Evolutionary conservation across 2,113 vertebrate genomes (phyloP).

Genomic region (Cephalopholis sonnerati): DNA sequence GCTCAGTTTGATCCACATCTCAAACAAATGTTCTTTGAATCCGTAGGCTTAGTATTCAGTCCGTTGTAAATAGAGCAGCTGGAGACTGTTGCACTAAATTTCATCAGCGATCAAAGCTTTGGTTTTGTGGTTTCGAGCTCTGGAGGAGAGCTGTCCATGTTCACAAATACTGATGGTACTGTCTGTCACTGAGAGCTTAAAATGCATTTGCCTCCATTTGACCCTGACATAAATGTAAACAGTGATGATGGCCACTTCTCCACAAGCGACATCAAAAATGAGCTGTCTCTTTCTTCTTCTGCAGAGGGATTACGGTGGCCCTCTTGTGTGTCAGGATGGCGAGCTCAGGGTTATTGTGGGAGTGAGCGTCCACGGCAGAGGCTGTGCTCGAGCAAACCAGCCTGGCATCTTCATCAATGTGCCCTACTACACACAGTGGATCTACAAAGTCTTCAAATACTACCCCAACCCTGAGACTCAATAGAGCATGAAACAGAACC

Average conservation of each 20-base stretch:
- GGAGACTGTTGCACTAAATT: slow-evolving; percentile 66
- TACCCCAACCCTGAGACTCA: slow-evolving; percentile 75
- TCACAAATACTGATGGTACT: slow-evolving; percentile 2
- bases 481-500: slow-evolving; percentile 17
- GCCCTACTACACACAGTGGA: slow-evolving; percentile 95
- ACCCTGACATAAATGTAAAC: slow-evolving; percentile 20
- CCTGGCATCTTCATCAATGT: slow-evolving; percentile 96
- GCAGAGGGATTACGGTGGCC: slow-evolving; percentile 97
- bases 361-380: slow-evolving; percentile 94
- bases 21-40: slow-evolving; percentile 74
- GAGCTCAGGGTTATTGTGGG: slow-evolving; percentile 93
- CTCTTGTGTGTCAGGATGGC: slow-evolving; percentile 95
- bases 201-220: slow-evolving; percentile 28
- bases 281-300: slow-evolving; percentile 49
- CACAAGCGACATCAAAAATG: slow-evolving; percentile 15
- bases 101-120: slow-evolving; percentile 66
- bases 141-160: slow-evolving; percentile 28
- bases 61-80: slow-evolving; percentile 64
- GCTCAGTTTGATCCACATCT: slow-evolving; percentile 68
- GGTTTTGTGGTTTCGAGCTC: slow-evolving; percentile 57
- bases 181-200: slow-evolving; percentile 11
- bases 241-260: neutral
- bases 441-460: slow-evolving; percentile 92
- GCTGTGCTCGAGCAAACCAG: slow-evolving; percentile 92
- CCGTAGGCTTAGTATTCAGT: slow-evolving; percentile 59